Conservation (phyloP, 2,797 vertebrate genomes). For the Heteromormyrus szaboi region DNA sequence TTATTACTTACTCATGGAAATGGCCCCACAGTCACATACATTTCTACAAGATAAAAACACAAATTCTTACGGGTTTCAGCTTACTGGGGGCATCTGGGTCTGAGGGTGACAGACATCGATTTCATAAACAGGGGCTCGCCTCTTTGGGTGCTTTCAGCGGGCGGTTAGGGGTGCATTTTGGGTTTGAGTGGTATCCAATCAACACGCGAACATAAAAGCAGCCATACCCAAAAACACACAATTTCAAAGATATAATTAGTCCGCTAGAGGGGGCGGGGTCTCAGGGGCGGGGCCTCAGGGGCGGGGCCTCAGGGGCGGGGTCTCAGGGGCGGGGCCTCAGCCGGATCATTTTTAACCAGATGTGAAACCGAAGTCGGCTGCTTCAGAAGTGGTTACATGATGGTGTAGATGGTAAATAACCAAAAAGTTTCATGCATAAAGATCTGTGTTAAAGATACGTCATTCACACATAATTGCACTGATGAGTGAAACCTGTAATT, state of each 20-base stretch:
- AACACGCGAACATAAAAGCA: neutral
- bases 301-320: neutral
- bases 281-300: neutral
- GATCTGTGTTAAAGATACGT: neutral
- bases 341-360: neutral
- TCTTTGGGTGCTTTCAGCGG: neutral
- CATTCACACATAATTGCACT: neutral
- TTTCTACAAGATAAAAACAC: neutral
- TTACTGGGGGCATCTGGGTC: neutral
- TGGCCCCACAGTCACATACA: neutral
- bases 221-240: neutral
- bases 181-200: neutral
- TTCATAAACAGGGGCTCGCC: neutral
- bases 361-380: neutral
- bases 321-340: neutral
- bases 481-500: neutral
- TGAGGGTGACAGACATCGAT: neutral
- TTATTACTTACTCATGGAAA: neutral
- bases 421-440: neutral
- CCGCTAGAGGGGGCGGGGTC: neutral
- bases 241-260: slow-evolving; percentile 4
- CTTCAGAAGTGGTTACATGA: neutral
- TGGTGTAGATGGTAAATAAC: neutral
- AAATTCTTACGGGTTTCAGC: neutral
- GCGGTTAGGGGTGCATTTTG: neutral